phyloP scores from a whole-genome alignment of 2,797 vertebrate species.

The Coranthus polyacanthus region DNA sequence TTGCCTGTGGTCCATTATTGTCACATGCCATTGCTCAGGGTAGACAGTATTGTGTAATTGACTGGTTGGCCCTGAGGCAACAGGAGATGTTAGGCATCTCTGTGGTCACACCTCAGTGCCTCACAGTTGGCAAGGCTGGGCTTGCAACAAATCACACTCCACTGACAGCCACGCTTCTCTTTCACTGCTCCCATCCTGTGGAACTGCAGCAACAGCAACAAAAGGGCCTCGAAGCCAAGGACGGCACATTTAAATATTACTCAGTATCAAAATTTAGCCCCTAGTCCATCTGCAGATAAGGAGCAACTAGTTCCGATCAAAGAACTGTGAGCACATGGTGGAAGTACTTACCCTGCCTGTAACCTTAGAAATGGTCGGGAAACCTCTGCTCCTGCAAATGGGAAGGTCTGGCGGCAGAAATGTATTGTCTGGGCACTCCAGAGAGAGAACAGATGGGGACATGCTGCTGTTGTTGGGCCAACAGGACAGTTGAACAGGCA shows the following conservation, averaged over 20 bases:
- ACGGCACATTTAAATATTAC: constrained; percentile 72
- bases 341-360: constrained; percentile 60
- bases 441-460: constrained; percentile 93
- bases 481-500: constrained; percentile 88
- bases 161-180: constrained; percentile 72
- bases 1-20: constrained; percentile 72
- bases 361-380: constrained; percentile 68
- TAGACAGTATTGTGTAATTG: constrained; percentile 81
- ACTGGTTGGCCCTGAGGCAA: constrained; percentile 82
- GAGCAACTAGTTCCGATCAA: constrained; percentile 49
- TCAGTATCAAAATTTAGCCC: constrained; percentile 41
- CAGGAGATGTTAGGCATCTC: constrained; percentile 80
- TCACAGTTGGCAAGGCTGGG: constrained; percentile 83
- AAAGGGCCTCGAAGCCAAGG: constrained; percentile 56
- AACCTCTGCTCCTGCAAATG: constrained; percentile 70
- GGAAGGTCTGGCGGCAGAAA: constrained; percentile 68
- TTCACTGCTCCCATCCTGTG: constrained; percentile 54
- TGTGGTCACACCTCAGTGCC: constrained; percentile 80
- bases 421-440: constrained; percentile 84
- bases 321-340: constrained; percentile 62
- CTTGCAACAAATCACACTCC: constrained; percentile 80
- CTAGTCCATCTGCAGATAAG: constrained; percentile 53
- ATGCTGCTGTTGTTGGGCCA: constrained; percentile 89
- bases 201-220: constrained; percentile 71
- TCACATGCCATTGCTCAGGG: constrained; percentile 72